These are phyloP conservation scores for Limosa lapponica DNA, from an alignment of 2,797 vertebrate species.

Conservation along the genomic window DNA sequence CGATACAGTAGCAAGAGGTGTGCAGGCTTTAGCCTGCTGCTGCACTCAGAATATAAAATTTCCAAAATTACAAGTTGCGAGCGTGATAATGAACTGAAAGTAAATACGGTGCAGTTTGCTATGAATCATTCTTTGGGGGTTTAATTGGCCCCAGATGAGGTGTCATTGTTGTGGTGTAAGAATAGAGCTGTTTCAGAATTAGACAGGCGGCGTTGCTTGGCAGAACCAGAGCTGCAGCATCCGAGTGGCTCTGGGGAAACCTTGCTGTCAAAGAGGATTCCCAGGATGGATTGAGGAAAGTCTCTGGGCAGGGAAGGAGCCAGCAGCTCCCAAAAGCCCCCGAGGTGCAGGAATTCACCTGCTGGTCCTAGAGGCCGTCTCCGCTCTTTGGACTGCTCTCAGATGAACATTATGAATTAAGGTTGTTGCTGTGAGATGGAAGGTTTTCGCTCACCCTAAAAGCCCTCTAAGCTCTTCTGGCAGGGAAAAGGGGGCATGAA, in stretches of 20 bases:
- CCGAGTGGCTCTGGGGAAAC: neutral
- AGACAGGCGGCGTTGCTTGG: neutral
- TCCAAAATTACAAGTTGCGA: conserved; percentile 59
- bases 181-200: conserved; percentile 29
- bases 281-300: neutral
- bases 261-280: neutral
- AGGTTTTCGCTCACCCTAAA: neutral
- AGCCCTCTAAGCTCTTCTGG: neutral
- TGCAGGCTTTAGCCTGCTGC: conserved; percentile 40
- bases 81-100: conserved; percentile 72
- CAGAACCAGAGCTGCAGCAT: neutral
- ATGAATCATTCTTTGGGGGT: conserved; percentile 13
- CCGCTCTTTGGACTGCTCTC: neutral
- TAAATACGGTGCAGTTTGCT: conserved; percentile 51
- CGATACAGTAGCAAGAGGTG: neutral
- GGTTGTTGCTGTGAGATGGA: neutral
- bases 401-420: neutral
- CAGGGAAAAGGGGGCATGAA: neutral
- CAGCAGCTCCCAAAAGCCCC: neutral
- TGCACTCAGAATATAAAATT: conserved; percentile 56
- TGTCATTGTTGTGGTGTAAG: neutral
- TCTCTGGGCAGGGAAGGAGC: neutral
- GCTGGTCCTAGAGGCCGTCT: neutral
- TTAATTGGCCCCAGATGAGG: conserved; percentile 42
- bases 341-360: neutral